Evolutionary conservation across 2,888 invertebrate genomes (phyloP), one percentile per base, ranked within the genome.

Genomic region (Conus canariensis): DNA sequence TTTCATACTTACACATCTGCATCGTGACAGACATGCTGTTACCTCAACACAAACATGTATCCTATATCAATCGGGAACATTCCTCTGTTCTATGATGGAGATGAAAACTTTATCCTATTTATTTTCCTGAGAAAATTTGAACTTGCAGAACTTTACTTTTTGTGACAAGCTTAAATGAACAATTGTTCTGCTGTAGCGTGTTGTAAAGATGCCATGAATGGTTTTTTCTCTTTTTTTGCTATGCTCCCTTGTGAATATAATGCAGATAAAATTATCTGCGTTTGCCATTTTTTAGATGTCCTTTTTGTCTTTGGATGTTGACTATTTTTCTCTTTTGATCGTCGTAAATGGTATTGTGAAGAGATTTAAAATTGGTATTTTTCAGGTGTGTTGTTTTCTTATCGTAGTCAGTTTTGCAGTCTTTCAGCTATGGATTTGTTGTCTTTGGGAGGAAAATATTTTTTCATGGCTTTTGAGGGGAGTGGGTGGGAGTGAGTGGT

Each of bases 291-390:
- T 70, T 70, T 70, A 70, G 45, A 45, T 22, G 8, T 0, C 70
- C 16, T 70, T 70, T 22, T 22, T 16, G 8, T 70, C 22, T 64
- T 64, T 64, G 22, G 70, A 70, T 70, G 70, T 70, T 22, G 14
- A 16, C 16, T 70, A 70, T 70, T 70, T 70, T 70, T 16, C 8
- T 22, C 3, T 22, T 70, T 22, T 70, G 22, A 70, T 70, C 70
- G 19, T 70, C 14, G 70, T 70, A 22, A 16, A 22, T 70, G 8
- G 30, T 30, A 10, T 77, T 77, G 22, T 74, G 64, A 16, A 64
- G 77, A 80, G 77, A 80, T 30, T 80, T 80, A 12, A 80, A 30
- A 30, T 80, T 80, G 77, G 30, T 80, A 30, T 80, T 80, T 80
- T 30, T 30, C 8, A 12, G 45, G 25, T 74, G 22, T 74, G 74